Evolutionary conservation across 23 tunicate species (phyloP).

Genomic region (Botrylloides violaceus): DNA sequence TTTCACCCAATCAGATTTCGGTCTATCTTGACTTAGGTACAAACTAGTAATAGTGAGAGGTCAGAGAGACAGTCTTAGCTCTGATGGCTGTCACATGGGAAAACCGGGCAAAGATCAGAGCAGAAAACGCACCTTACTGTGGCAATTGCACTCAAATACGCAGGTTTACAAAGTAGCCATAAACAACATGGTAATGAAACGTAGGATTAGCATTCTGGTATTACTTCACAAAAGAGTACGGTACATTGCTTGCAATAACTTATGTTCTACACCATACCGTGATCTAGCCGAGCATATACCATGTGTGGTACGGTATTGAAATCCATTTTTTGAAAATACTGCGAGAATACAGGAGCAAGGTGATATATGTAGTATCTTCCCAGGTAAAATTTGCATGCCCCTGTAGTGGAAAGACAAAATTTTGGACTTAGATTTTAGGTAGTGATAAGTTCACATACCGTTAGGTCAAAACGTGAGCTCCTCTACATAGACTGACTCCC

Average conservation of each 20-base stretch:
- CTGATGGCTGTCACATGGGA: too few relatives aligned
- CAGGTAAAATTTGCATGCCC: constrained; percentile 17
- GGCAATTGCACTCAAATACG: too few relatives aligned
- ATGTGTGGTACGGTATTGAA: constrained; percentile 17
- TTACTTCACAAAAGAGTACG: neutral
- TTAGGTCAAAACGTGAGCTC: too few relatives aligned
- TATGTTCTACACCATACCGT: constrained; percentile 11
- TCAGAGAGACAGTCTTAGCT: neutral
- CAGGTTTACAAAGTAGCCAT: neutral
- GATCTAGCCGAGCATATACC: constrained; percentile 42
- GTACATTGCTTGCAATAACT: neutral
- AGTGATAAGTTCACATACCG: too few relatives aligned
- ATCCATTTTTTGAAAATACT: constrained; percentile 42
- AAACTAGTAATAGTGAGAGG: neutral
- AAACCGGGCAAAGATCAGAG: too few relatives aligned
- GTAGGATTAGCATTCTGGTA: neutral
- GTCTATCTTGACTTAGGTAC: neutral
- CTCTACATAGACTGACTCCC: too few relatives aligned
- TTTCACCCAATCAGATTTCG: neutral
- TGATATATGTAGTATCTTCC: neutral
- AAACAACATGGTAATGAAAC: neutral
- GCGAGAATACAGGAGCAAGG: constrained; percentile 16
- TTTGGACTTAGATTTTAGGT: too few relatives aligned
- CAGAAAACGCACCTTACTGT: too few relatives aligned
- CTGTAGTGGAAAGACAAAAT: too few relatives aligned